These are phyloP conservation scores for Drosophila kurseongensis DNA, from an alignment of 1,140 invertebrate species.

Conservation along the genomic window DNA sequence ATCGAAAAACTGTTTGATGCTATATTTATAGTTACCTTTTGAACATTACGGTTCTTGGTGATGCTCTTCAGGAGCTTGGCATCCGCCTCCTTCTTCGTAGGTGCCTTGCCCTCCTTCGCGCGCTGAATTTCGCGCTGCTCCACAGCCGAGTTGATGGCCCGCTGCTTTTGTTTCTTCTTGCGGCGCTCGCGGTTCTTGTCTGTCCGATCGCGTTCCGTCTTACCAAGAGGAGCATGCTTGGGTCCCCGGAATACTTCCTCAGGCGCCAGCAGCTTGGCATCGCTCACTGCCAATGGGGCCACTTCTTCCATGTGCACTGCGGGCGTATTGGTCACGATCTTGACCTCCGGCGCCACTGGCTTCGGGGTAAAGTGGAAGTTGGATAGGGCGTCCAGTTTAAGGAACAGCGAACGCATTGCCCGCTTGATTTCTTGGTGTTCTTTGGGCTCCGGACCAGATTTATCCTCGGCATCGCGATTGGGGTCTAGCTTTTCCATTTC, in stretches of 20 bases:
- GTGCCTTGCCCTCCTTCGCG: conserved; percentile 84
- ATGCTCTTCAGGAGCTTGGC: conserved; percentile 86
- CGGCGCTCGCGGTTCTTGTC: conserved; percentile 96
- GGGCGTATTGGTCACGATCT: conserved; percentile 95
- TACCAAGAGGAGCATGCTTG: conserved; percentile 92
- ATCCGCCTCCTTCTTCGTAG: conserved; percentile 87
- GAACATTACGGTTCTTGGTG: conserved; percentile 88
- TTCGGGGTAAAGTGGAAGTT: conserved; percentile 98
- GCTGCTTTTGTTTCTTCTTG: conserved; percentile 93
- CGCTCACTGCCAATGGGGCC: conserved; percentile 93
- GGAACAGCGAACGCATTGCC: conserved; percentile 92
- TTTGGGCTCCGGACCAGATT: conserved; percentile 89
- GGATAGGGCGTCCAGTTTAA: conserved; percentile 95
- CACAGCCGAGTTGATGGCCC: conserved; percentile 86
- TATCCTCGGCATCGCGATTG: conserved; percentile 85
- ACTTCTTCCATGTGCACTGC: conserved; percentile 98
- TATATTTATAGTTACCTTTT: conserved; percentile 83
- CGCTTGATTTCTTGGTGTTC: conserved; percentile 91
- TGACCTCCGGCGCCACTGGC: conserved; percentile 92
- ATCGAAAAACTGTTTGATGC: no score
- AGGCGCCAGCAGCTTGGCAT: conserved; percentile 95
- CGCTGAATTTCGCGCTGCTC: conserved; percentile 85
- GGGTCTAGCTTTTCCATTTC: conserved; percentile 89
- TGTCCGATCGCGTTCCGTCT: conserved; percentile 92
- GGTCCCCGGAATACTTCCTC: conserved; percentile 94